Evolutionary conservation across 2,797 vertebrate species (phyloP).

Genomic region (Geotrypetes seraphini): DNA sequence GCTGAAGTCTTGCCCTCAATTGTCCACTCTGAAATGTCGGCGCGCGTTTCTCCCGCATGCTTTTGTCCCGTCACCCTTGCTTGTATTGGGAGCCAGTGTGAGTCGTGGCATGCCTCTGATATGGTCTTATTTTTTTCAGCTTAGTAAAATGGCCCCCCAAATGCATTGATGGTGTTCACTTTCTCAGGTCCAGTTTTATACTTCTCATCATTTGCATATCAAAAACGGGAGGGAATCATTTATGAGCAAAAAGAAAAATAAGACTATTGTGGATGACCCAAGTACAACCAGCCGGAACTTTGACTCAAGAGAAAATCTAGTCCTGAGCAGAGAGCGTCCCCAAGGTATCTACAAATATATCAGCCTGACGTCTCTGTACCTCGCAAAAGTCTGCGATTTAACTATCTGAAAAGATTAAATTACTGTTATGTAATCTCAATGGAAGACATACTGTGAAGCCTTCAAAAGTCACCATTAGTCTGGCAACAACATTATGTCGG

Average conservation of each 20-base stretch:
- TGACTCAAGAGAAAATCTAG: constrained; percentile 6
- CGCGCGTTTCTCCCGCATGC: no score
- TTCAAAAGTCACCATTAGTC: neutral
- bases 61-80: no score
- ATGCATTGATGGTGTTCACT: no score
- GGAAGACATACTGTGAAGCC: neutral
- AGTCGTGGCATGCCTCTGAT: no score
- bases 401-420: constrained; percentile 1
- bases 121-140: no score
- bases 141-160: no score
- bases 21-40: no score
- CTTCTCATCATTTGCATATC: no score
- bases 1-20: no score
- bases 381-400: neutral
- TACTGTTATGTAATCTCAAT: neutral
- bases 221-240: neutral
- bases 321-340: constrained; percentile 2
- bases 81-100: no score
- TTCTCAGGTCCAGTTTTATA: no score
- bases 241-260: neutral
- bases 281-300: neutral
- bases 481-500: no score
- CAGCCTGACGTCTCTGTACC: neutral
- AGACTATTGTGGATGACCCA: neutral
- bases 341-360: constrained; percentile 1